Base-by-base conservation (phyloP, 2,888 invertebrate species). In the Melipona bicolor region DNA sequence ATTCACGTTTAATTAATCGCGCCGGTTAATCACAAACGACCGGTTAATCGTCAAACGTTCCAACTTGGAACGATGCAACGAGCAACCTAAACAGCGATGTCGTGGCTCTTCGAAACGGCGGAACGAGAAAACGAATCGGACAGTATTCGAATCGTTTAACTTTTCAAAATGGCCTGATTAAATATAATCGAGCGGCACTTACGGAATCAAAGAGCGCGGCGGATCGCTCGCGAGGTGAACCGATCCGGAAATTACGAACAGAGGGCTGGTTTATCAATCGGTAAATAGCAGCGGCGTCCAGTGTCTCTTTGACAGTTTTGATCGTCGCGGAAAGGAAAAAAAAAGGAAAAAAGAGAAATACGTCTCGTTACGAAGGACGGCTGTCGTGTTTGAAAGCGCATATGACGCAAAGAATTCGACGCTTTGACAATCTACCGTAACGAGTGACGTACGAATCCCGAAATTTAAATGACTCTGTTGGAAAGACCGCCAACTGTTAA, bases 141-240 rank as follows among this genome's bases (percentile, higher is more conserved):
- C 36, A 19, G 43, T 4, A 24, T 36, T 9, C 11, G 15, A 11
- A 27, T 6, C 36, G 24, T 61, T 61, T 52, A 62, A 74, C 75
- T 74, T 79, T 73, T 79, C 67, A 19, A 74, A 74, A 68, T 75
- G 52, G 36, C 19, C 61, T 43, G 52, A 74, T 74, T 74, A 68
- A 61, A 49, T 27, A 43, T 68, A 74, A 68, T 74, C 52, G 75
- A 15, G 4, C 27, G 27, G 27, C 24, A 3, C 17, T 15, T 17
- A 27, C 9, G 27, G 54, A 68, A 75, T 68, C 43, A 79, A 79
- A 79, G 61, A 43, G 75, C 75, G 17, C n/a, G 4, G 19, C 21
- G 36, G 49, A 19, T n/a, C 27, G 17, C 24, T 24, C 24, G 17
- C 17, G 24, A 24, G 19, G 61, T 27, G 27, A 61, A 27, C 24